These are phyloP conservation scores for Philonicus albiceps DNA, from an alignment of 2,888 invertebrate species.

Conservation along the genomic window DNA sequence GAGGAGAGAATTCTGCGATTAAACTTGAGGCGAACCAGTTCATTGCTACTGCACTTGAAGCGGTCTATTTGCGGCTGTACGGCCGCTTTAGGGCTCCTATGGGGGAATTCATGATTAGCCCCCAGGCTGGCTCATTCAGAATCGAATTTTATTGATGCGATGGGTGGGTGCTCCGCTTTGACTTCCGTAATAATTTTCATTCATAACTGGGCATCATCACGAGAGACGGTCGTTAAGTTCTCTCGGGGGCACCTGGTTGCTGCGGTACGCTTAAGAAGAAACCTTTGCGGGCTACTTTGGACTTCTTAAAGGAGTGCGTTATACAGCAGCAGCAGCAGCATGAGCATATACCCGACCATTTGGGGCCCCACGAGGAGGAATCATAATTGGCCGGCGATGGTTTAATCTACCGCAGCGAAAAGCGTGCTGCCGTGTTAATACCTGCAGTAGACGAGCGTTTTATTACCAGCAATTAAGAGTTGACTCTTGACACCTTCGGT, in stretches of 20 bases:
- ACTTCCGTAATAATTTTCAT: conserved; percentile 31
- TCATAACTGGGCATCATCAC: conserved; percentile 18
- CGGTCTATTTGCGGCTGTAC: neutral
- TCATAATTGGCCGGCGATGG: conserved; percentile 36
- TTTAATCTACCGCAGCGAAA: conserved; percentile 39
- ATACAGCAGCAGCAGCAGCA: too few relatives aligned
- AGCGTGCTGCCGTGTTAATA: conserved; percentile 29
- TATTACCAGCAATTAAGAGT: conserved; percentile 32
- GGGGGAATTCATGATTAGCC: neutral
- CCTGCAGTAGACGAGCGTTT: conserved; percentile 18
- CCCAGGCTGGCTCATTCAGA: neutral
- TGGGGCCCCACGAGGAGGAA: conserved; percentile 3
- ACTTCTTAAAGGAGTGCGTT: neutral
- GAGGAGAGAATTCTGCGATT: neutral
- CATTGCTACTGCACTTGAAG: conserved; percentile 21
- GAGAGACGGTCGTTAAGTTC: neutral
- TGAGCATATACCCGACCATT: neutral
- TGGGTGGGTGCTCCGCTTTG: neutral
- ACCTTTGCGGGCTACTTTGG: neutral
- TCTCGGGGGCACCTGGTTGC: neutral
- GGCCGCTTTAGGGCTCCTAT: neutral
- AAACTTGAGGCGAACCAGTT: neutral
- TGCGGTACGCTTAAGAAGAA: neutral
- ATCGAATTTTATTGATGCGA: conserved; percentile 17
- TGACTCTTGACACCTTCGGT: conserved; percentile 31